Percentiles rank a stretch among this genome's conserved stretches.
These are phyloP conservation scores for Sipha flava DNA, from an alignment of 1,140 invertebrate genomes.

Conservation along the genomic window DNA sequence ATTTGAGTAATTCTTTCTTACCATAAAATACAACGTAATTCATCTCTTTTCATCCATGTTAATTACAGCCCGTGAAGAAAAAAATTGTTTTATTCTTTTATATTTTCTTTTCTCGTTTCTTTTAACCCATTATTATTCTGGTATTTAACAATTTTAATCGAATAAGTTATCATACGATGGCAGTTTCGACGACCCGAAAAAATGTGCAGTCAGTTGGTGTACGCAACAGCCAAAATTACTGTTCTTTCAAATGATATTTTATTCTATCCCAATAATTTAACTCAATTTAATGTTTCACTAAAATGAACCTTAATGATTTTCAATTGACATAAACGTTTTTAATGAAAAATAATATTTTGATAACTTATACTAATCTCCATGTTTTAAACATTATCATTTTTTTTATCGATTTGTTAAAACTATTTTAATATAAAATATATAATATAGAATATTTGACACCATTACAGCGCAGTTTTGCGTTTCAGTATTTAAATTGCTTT, in stretches of 20 bases:
- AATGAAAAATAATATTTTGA: too few relatives aligned
- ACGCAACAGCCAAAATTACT: background rate
- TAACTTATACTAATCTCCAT: too few relatives aligned
- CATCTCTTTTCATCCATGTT: background rate
- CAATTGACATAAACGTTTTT: background rate
- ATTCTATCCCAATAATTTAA: background rate
- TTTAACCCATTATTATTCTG: background rate
- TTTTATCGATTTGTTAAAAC: too few relatives aligned
- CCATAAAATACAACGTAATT: background rate
- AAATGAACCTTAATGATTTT: background rate
- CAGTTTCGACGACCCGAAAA: background rate
- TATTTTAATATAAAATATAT: too few relatives aligned
- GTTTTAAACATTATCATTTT: too few relatives aligned
- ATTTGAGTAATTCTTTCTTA: too few relatives aligned
- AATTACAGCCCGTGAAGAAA: background rate
- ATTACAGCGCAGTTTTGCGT: too few relatives aligned
- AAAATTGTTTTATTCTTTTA: background rate
- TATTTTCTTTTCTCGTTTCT: background rate
- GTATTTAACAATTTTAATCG: background rate
- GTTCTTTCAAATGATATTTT: background rate
- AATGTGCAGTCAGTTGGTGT: background rate
- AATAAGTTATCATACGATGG: background rate
- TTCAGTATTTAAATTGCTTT: too few relatives aligned
- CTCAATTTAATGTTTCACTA: background rate
- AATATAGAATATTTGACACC: too few relatives aligned